Evolutionary conservation across 2,888 invertebrate species (phyloP), one percentile per base, ranked within the genome.

Genomic region (Argyresthia albistria): DNA sequence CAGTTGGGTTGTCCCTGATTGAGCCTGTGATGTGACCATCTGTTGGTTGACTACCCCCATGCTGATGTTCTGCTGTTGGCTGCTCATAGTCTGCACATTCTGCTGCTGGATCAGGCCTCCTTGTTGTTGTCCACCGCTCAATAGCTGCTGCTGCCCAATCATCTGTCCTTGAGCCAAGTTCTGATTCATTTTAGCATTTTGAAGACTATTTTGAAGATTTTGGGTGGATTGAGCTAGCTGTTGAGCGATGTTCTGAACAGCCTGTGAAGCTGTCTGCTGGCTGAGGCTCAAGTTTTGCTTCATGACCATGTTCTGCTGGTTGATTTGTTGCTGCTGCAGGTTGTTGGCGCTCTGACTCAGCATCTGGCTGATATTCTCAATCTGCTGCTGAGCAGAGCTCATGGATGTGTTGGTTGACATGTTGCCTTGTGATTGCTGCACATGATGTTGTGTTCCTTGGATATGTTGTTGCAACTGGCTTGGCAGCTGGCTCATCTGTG

Each of bases 291-390:
- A 63, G 46, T 72, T 73, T 58, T 83, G 84, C 56, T 88, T 88
- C 78, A 84, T 81, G 3, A 79, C 77, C 66, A 86, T 64, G 53
- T 78, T 86, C 53, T 87, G 86, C 54, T 84, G 83, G 56, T 76
- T 80, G 10, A 81, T 57, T 57, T 87, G 88, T 52, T 79, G 73
- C 54, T 82, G 88, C 57, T 86, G 84, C 46, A 88, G 62, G 54
- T 83, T 86, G 57, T 84, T 86, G 11, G 86, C 84, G 65, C 84
- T 86, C 54, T 87, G 87, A 60, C 87, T 87, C 37, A 87, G 62
- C 86, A 87, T 86, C 60, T 91, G 91, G 46, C 88, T 88, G 15
- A 90, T 91, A 47, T 90, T 83, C 60, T 91, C 91, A 67, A 91
- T 91, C 59, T 91, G 88, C 59, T 91, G 91, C 59, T 86, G 86